A percentile compares a stretch with the other conserved stretches of the same genome.
Conservation (phyloP, 2,888 invertebrate species). For the Euplagia quadripunctaria region DNA sequence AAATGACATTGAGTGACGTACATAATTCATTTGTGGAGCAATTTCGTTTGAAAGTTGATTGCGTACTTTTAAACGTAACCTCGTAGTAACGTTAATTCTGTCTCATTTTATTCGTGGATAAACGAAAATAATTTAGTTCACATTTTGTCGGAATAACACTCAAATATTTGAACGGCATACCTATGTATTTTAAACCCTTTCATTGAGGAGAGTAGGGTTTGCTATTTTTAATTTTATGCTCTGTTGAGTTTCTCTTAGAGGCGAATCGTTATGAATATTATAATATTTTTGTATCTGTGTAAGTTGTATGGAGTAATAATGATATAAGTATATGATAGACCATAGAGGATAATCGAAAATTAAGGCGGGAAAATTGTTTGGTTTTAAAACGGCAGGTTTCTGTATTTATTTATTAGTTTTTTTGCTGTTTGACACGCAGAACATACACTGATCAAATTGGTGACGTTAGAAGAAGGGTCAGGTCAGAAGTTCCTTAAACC, state of each 20-base stretch:
- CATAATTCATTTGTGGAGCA: constrained; percentile 10
- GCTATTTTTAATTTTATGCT: neutral
- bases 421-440: neutral
- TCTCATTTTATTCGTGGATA: constrained; percentile 6
- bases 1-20: constrained; percentile 14
- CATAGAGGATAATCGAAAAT: neutral
- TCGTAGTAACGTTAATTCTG: neutral
- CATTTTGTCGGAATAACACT: neutral
- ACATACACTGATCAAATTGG: neutral
- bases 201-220: neutral
- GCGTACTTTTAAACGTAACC: constrained; percentile 2
- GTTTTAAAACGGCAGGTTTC: neutral
- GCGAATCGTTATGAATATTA: neutral
- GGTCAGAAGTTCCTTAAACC: neutral
- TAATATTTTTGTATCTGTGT: neutral
- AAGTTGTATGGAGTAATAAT: neutral
- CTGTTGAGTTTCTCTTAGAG: neutral
- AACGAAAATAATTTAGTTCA: neutral
- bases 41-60: constrained; percentile 23
- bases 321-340: no score
- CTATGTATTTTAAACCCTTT: neutral
- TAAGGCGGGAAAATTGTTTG: neutral
- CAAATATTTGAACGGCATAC: neutral
- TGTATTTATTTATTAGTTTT: neutral
- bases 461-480: neutral